Base-by-base conservation (phyloP, 2,113 vertebrate species). In the Perca schrenkii region DNA sequence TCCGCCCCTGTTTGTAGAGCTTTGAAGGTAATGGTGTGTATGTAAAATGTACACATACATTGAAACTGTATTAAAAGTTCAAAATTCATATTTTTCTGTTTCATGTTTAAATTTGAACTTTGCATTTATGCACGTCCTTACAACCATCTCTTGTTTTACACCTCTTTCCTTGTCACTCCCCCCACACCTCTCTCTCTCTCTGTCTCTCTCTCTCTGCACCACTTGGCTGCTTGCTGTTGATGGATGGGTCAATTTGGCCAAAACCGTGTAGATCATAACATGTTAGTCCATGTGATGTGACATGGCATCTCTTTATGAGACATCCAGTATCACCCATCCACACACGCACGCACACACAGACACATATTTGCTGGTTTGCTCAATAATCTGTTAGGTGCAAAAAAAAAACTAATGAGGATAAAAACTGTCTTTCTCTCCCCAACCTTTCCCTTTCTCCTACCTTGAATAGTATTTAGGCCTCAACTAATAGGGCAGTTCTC, bases 231-330 rank as follows among this genome's bases (percentile, higher is more conserved):
- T 70, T 73, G 74, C 6, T 53, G 49, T 68, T 88, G 75, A 80
- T 78, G 80, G 81, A 84, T 68, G 15, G 68, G 71, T 62, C 78
- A 79, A 73, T 85, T 67, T 85, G 66, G 46, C 15, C 19, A 49
- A 85, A 84, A 57, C 53, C 61, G 57, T 54, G 62, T 64, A 85
- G 64, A 84, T 84, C 74, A 79, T 84, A 73, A 46, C 64, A 66
- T 70, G 69, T 70, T 75, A 68, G 80, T 75, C 46, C 6, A 60
- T 65, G 40, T 70, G 36, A 82, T 86, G 66, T 53, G 80, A 82
- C 71, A 68, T 76, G 71, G 17, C 46, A 77, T 80, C 31, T 70
- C 65, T 67, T 81, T 69, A 74, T 85, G 52, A 74, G 69, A 58
- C 60, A 22, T 77, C 14, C 15, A 66, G 21, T 40, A 21, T 15